Base-by-base conservation (phyloP, 1,140 invertebrate genomes). In the Drosophila subpulchrella region DNA sequence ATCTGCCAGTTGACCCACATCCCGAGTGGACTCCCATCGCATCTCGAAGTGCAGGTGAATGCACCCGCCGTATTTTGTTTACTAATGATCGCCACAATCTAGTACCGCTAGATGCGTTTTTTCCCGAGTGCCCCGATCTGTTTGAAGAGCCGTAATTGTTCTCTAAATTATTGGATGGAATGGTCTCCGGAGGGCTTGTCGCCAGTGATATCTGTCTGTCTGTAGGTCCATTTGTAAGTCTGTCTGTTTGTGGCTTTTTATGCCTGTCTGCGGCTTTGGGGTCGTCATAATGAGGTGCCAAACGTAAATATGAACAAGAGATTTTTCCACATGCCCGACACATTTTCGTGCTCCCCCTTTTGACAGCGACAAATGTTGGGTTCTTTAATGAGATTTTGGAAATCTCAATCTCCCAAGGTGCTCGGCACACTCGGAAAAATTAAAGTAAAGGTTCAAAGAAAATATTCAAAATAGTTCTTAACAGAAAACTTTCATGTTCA, bases 231-330 rank as follows among this genome's bases (percentile, higher is more conserved):
- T 27, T 5, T 27, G 3, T 27, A 5, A 5, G 27, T 27, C 36
- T 30, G 51, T 44, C 36, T 32, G 70, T 74, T 66, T 81, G 75
- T 48, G 81, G 77, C 60, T 59, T 59, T 62, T 85, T 70, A 48
- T 63, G 75, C 58, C 36, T 59, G 60, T 62, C 75, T 79, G 75
- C 75, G 80, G 80, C 75, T 83, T 79, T 86, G 27, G 78, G 83
- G 75, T 85, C 78, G 65, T 75, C 75, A 72, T 86, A 86, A 86
- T 86, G 82, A 86, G 82, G 83, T 86, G 82, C 75, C 75, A 86
- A 86, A 75, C 70, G 70, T 78, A 86, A 86, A 86, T 74, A 86
- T 51, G 62, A 54, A 42, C 47, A 59, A 51, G 48, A 51, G 17
- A 75, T 48, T 58, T 73, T 77, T 62, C 50, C 57, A 53, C 24